Evolutionary conservation across 2,113 vertebrate species (phyloP), one percentile per base, ranked within the genome.

Genomic region (Gobius niger): DNA sequence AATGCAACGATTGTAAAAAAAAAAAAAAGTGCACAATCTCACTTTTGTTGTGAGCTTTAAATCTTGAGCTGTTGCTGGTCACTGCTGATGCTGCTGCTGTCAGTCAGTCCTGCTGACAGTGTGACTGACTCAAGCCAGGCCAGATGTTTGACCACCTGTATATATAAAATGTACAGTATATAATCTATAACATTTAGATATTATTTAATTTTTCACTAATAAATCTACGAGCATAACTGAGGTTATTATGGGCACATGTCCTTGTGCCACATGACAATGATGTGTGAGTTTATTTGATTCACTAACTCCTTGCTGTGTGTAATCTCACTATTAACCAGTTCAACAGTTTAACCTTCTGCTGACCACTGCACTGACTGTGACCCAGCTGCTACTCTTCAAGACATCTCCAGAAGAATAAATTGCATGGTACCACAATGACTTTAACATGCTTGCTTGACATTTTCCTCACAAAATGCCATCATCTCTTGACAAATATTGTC

Each of bases 91-190:
- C 24, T 34, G 24, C 72, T 83, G 72, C 67, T 82, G 73, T 76
- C 71, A 72, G 56, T 80, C 63, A 82, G 59, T 73, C 40, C 41
- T 70, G 65, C 49, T 67, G 64, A 77, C 77, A 76, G 68, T 70
- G 62, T 77, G 68, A 73, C 44, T 54, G 81, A 72, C 73, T 61
- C 47, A 41, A 46, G 49, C 60, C 34, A 9, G 63, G 42, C 67
- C 72, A 9, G 56, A 47, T 63, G 50, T 76, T 44, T 77, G 24
- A 66, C 56, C 46, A 82, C 71, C 54, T 81, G 67, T 88, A 74
- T 83, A 85, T 76, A 79, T 82, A 84, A 61, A 79, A 65, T 88
- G 84, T 90, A 87, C 24, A 34, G 24, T 91, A 89, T 81, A 90
- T 88, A 88, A n/a, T 56, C 84, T 77, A 84, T 83, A 83, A 83